Conservation (phyloP, 2,888 invertebrate genomes). For the Sclerodermus sp. region DNA sequence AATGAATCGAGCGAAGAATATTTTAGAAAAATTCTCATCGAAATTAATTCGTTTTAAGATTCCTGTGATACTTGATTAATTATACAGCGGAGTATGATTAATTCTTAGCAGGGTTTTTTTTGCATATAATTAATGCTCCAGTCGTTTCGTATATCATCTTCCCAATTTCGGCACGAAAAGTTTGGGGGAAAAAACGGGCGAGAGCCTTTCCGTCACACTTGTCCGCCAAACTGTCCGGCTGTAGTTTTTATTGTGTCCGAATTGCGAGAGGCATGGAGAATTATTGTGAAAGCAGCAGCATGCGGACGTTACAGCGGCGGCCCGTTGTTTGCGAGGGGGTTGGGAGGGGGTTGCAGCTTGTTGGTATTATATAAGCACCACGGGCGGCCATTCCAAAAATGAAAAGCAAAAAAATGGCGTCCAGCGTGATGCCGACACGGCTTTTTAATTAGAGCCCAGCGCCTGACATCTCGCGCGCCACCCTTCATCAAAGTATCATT, state of each 20-base stretch:
- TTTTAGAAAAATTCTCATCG: too few species aligned
- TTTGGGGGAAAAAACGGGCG: slow-evolving; percentile 20
- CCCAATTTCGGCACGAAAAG: too few species aligned
- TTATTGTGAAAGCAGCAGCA: slow-evolving; percentile 46
- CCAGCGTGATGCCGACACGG: slow-evolving; percentile 46
- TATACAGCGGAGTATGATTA: too few species aligned
- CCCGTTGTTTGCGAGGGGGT: background rate
- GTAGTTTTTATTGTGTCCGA: slow-evolving; percentile 41
- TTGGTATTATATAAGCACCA: slow-evolving; percentile 52
- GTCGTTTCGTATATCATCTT: too few species aligned
- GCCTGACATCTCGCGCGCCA: slow-evolving; percentile 17
- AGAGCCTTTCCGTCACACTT: slow-evolving; percentile 37
- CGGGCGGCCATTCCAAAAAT: slow-evolving; percentile 54
- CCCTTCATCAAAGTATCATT: slow-evolving; percentile 57
- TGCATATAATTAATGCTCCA: too few species aligned
- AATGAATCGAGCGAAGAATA: too few species aligned
- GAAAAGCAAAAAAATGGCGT: slow-evolving; percentile 28
- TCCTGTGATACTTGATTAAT: too few species aligned
- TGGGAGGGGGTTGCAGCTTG: slow-evolving; percentile 28
- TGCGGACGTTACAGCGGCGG: slow-evolving; percentile 30
- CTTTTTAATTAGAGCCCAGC: slow-evolving; percentile 57
- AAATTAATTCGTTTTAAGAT: too few species aligned
- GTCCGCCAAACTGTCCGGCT: slow-evolving; percentile 37
- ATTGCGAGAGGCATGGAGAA: slow-evolving; percentile 48
- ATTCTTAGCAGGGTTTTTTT: too few species aligned